Conservation (phyloP, 2,797 vertebrate genomes). For the Chaetodon trifasciatus region DNA sequence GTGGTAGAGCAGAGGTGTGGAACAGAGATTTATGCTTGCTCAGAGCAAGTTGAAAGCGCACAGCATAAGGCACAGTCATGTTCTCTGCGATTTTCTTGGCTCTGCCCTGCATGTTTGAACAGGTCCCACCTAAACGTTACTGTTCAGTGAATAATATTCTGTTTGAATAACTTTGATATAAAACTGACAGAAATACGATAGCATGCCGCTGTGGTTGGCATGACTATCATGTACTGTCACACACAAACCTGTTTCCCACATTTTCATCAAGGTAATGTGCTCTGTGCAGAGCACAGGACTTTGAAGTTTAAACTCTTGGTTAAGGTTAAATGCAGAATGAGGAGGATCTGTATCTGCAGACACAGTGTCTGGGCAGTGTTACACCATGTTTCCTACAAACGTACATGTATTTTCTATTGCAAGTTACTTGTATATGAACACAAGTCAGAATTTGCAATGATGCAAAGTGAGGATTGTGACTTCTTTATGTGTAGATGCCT, state of each 20-base stretch:
- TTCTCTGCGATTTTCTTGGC: conserved; percentile 12
- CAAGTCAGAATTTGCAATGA: not conserved
- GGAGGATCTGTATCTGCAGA: no score
- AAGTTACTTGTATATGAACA: no score
- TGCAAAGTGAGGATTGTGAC: no score
- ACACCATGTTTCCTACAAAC: not conserved
- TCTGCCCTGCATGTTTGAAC: conserved; percentile 3
- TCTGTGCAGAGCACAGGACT: not conserved
- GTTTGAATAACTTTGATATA: not conserved
- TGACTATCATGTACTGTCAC: not conserved
- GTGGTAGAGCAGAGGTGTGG: conserved; percentile 39
- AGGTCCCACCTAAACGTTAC: not conserved
- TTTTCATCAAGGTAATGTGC: not conserved
- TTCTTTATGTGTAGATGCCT: not conserved
- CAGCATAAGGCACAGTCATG: conserved; percentile 4
- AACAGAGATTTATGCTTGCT: conserved; percentile 5
- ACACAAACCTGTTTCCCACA: not conserved
- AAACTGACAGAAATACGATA: not conserved
- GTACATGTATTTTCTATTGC: no score
- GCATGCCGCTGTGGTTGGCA: not conserved
- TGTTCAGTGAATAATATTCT: not conserved
- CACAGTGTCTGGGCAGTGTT: no score
- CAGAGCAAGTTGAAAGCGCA: conserved; percentile 25
- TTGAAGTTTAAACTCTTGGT: not conserved
- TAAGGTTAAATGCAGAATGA: no score